Conservation (phyloP, 2,797 vertebrate species). For the Ctenopoma multispine region DNA sequence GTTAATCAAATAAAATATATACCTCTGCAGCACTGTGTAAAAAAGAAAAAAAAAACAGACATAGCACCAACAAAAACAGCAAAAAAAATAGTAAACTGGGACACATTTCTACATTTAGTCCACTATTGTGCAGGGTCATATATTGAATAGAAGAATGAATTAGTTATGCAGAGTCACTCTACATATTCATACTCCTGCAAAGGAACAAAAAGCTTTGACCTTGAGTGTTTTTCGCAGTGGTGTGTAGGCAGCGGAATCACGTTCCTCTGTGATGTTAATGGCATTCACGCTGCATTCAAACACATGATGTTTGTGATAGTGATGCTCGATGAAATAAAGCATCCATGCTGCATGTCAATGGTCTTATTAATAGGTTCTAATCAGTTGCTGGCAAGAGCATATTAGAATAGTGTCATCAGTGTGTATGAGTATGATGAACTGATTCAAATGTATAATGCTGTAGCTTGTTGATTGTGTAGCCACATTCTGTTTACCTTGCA, state of each 20-base stretch:
- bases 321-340: slow-evolving; percentile 24
- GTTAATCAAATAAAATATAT: slow-evolving; percentile 15
- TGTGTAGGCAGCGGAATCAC: slow-evolving; percentile 11
- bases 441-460: slow-evolving; percentile 35
- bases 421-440: slow-evolving; percentile 23
- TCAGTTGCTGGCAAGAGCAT: not conserved
- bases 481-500: slow-evolving; percentile 42
- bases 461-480: slow-evolving; percentile 43
- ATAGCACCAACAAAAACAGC: slow-evolving; percentile 31
- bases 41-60: slow-evolving; percentile 20
- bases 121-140: slow-evolving; percentile 14
- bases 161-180: slow-evolving; percentile 54
- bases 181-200: slow-evolving; percentile 41
- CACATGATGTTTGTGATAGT: slow-evolving; percentile 33
- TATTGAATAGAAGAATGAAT: slow-evolving; percentile 40
- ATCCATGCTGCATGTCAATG: slow-evolving; percentile 36
- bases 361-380: slow-evolving; percentile 39
- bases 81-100: slow-evolving; percentile 33
- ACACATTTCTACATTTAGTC: slow-evolving; percentile 37
- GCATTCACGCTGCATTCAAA: slow-evolving; percentile 13
- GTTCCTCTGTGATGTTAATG: slow-evolving; percentile 40
- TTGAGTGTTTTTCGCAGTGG: slow-evolving; percentile 58
- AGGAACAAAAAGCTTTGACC: slow-evolving; percentile 53
- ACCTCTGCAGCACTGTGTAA: slow-evolving; percentile 12
- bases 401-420: slow-evolving; percentile 9